These are phyloP conservation scores for Amphilophus citrinellus DNA, from an alignment of 2,113 vertebrate species.

Conservation along the genomic window DNA sequence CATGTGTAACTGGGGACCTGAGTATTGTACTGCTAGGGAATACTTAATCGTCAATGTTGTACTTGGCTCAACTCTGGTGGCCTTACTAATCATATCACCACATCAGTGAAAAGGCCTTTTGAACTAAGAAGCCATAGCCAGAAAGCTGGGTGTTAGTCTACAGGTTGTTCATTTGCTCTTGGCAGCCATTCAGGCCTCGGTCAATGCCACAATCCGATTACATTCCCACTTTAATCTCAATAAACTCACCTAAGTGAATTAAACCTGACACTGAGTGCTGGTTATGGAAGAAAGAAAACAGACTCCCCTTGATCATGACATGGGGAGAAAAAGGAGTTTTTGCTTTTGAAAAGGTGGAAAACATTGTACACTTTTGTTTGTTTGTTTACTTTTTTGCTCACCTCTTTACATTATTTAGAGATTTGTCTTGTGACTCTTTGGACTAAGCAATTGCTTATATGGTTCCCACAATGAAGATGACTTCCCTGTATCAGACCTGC, in stretches of 20 bases:
- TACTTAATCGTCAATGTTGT: constrained; percentile 11
- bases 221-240: constrained; percentile 64
- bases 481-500: neutral
- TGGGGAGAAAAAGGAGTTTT: neutral
- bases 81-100: constrained; percentile 54
- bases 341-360: neutral
- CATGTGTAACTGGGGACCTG: neutral
- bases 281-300: constrained; percentile 12
- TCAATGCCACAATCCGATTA: constrained; percentile 59
- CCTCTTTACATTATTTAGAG: neutral
- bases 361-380: neutral
- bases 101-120: constrained; percentile 61
- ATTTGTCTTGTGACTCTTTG: neutral
- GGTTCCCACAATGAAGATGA: neutral
- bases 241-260: constrained; percentile 64
- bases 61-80: constrained; percentile 32
- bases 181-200: constrained; percentile 40
- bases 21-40: constrained; percentile 18
- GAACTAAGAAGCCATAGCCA: constrained; percentile 34
- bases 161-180: constrained; percentile 36
- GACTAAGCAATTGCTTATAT: neutral
- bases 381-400: neutral
- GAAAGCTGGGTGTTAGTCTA: constrained; percentile 37
- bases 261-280: constrained; percentile 34
- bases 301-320: constrained; percentile 26